Conservation (phyloP, 2,888 invertebrate species). For the Amaurobius ferox region DNA sequence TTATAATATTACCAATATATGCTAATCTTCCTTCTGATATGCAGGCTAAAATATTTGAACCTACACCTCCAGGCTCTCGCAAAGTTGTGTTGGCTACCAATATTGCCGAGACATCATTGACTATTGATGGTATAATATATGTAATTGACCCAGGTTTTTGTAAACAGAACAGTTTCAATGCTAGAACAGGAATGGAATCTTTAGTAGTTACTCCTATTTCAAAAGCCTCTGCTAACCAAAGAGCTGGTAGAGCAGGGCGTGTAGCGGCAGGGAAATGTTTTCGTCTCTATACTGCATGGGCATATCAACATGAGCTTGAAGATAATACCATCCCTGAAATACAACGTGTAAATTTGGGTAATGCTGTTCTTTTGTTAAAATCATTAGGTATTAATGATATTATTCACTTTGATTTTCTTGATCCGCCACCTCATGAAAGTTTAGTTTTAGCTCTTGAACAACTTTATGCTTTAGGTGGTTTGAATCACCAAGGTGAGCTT, state of each 20-base stretch:
- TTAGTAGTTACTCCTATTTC: conserved; percentile 99
- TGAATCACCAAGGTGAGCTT: conserved; percentile 97
- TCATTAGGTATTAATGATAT: conserved; percentile 98
- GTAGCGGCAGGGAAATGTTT: conserved; percentile 99
- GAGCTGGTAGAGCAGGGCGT: conserved; percentile 96
- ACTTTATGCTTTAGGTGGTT: conserved; percentile 95
- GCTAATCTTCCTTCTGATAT: conserved; percentile 98
- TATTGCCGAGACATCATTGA: conserved; percentile 98
- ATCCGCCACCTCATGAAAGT: conserved; percentile 97
- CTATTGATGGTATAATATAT: conserved; percentile 98
- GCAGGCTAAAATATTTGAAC: conserved; percentile 99
- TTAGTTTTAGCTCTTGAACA: conserved; percentile 95
- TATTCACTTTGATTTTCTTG: conserved; percentile 98
- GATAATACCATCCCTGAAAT: conserved; percentile 99
- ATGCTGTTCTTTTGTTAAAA: conserved; percentile 97
- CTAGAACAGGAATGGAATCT: conserved; percentile 98
- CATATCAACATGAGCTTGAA: conserved; percentile 97
- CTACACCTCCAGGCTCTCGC: conserved; percentile 95
- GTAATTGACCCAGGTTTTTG: conserved; percentile 99
- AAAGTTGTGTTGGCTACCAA: conserved; percentile 96
- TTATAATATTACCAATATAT: conserved; percentile 96
- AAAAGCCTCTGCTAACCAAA: conserved; percentile 95
- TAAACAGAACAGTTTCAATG: conserved; percentile 98
- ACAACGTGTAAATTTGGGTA: conserved; percentile 97
- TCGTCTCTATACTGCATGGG: conserved; percentile 98